Conservation (phyloP, 1,140 invertebrate genomes). For the Pteromalus puparum region DNA sequence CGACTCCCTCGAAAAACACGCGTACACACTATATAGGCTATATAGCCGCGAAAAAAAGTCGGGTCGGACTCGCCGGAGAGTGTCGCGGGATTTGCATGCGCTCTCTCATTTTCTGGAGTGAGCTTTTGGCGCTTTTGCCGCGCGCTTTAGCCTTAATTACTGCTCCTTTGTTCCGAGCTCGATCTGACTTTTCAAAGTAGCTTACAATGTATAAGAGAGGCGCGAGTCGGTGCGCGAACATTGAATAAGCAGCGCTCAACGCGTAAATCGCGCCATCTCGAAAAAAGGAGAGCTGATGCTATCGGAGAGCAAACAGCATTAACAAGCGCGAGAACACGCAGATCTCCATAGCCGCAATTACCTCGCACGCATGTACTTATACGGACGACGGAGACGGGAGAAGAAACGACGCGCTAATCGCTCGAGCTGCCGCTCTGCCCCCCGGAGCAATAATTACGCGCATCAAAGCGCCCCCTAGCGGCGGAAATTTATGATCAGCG, state of each 20-base stretch:
- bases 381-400: neutral
- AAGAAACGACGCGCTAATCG: neutral
- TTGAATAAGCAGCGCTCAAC: neutral
- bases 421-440: neutral
- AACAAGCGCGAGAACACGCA: neutral
- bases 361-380: neutral
- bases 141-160: neutral
- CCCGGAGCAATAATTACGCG: constrained; percentile 1
- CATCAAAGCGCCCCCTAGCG: neutral
- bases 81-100: neutral
- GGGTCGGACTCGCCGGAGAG: neutral
- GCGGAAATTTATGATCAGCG: neutral
- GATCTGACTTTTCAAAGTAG: neutral
- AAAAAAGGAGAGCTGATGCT: neutral
- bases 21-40: too few relatives aligned
- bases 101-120: neutral
- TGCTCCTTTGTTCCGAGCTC: neutral
- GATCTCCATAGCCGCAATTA: neutral
- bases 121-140: neutral
- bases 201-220: too few relatives aligned
- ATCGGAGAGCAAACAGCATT: neutral
- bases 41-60: too few relatives aligned
- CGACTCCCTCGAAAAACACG: neutral
- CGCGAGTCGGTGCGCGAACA: neutral
- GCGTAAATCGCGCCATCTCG: neutral